Percentiles rank a stretch among this genome's conserved stretches.
Evolutionary conservation across 2,113 vertebrate species (phyloP).

Genomic region (Monopterus albus): DNA sequence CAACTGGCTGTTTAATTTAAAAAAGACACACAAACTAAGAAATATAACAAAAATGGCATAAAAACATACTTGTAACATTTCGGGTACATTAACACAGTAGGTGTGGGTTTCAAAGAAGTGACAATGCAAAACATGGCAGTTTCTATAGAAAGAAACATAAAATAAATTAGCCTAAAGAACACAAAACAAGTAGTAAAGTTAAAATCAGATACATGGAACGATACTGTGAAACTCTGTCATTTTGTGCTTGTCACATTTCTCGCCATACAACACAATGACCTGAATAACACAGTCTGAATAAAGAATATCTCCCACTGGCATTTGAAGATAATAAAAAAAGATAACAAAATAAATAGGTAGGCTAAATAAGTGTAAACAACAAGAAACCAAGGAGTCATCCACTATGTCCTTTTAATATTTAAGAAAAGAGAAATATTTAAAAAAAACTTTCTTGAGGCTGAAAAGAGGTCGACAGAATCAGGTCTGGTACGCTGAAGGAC

Average conservation of each 20-base stretch:
- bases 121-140: background rate
- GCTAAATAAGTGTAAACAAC: conserved; percentile 14
- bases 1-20: background rate
- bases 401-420: background rate
- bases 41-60: conserved; percentile 1
- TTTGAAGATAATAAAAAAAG: conserved; percentile 14
- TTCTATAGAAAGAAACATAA: conserved; percentile 3
- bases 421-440: background rate
- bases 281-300: background rate
- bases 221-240: background rate
- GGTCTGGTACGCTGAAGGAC: conserved; percentile 53
- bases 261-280: background rate
- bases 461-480: conserved; percentile 35
- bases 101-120: background rate
- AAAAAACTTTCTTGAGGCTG: conserved; percentile 25
- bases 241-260: conserved; percentile 9
- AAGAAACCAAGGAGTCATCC: background rate
- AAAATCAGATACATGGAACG: background rate
- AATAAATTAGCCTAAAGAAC: background rate
- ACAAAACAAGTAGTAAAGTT: conserved; percentile 18
- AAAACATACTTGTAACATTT: background rate
- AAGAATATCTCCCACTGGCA: background rate
- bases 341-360: conserved; percentile 26
- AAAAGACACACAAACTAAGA: conserved; percentile 9
- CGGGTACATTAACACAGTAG: conserved; percentile 32